phyloP scores from a whole-genome alignment of 2,888 invertebrate genomes.

The Dinocampus coccinellae region DNA sequence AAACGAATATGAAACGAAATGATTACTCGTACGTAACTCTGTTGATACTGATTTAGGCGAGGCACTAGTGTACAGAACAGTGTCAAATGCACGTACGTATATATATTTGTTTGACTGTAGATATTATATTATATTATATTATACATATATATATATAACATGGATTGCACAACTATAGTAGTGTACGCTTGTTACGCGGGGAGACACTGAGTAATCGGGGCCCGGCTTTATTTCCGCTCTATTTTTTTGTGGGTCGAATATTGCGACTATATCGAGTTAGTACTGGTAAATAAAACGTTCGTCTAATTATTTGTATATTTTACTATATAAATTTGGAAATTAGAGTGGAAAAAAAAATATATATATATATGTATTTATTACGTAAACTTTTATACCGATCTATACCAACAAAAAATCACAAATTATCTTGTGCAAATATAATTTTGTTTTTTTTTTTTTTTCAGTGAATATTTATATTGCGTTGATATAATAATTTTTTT shows the following conservation, averaged over 20 bases:
- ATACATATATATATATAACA: slow-evolving; percentile 9
- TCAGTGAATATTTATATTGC: neutral
- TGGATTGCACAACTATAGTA: slow-evolving; percentile 37
- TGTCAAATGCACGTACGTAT: neutral
- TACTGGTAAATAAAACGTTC: slow-evolving; percentile 1
- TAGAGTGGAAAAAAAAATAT: neutral
- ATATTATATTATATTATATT: slow-evolving; percentile 1
- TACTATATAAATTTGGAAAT: neutral
- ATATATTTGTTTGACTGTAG: slow-evolving; percentile 35
- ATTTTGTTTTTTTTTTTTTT: neutral
- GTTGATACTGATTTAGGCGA: slow-evolving; percentile 53
- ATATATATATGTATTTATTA: no score
- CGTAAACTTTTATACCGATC: no score
- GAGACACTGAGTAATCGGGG: slow-evolving; percentile 53
- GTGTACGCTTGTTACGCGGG: slow-evolving; percentile 48
- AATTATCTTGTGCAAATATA: neutral
- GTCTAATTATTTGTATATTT: neutral
- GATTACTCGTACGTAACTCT: slow-evolving; percentile 5
- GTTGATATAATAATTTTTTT: no score
- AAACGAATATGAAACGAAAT: slow-evolving; percentile 23
- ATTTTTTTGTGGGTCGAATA: slow-evolving; percentile 60
- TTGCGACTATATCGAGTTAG: neutral
- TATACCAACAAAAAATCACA: no score
- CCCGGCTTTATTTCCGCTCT: slow-evolving; percentile 60
- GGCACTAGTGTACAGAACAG: slow-evolving; percentile 33